Percentiles rank a stretch among this genome's conserved stretches.
Evolutionary conservation across 1,140 invertebrate species (phyloP).

Genomic region (Ridgeia piscesae): DNA sequence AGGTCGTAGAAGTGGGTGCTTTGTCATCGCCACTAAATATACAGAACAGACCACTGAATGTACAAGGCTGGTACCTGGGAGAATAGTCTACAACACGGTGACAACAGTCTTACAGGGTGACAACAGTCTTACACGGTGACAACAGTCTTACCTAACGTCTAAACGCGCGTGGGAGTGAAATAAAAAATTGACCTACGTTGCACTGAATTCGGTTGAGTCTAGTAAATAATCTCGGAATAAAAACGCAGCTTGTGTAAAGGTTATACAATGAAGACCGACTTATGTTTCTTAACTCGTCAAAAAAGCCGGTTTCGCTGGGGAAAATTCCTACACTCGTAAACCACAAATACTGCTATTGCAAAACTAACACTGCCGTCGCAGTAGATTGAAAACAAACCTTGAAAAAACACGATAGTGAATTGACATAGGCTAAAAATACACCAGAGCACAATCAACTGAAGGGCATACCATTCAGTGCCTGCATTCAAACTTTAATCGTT

Average conservation of each 20-base stretch:
- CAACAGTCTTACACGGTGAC: not conserved
- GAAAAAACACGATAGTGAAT: too few relatives aligned
- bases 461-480: too few relatives aligned
- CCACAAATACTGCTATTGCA: too few relatives aligned
- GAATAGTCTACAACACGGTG: not conserved
- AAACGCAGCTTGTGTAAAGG: not conserved
- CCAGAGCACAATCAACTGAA: too few relatives aligned
- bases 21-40: not conserved
- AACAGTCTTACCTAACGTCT: not conserved
- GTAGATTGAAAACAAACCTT: too few relatives aligned
- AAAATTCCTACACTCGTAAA: not conserved
- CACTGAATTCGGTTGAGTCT: not conserved
- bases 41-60: not conserved
- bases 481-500: too few relatives aligned
- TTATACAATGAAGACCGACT: not conserved
- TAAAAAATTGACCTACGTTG: not conserved
- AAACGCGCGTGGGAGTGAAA: not conserved
- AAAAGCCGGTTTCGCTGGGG: not conserved
- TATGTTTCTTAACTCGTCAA: not conserved
- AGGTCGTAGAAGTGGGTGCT: not conserved
- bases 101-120: too few relatives aligned
- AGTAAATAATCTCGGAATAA: not conserved
- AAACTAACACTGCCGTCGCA: too few relatives aligned
- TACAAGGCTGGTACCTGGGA: not conserved
- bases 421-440: too few relatives aligned